These are phyloP conservation scores for Spizaetus ornatus DNA, from an alignment of 2,113 vertebrate species.

Conservation along the genomic window DNA sequence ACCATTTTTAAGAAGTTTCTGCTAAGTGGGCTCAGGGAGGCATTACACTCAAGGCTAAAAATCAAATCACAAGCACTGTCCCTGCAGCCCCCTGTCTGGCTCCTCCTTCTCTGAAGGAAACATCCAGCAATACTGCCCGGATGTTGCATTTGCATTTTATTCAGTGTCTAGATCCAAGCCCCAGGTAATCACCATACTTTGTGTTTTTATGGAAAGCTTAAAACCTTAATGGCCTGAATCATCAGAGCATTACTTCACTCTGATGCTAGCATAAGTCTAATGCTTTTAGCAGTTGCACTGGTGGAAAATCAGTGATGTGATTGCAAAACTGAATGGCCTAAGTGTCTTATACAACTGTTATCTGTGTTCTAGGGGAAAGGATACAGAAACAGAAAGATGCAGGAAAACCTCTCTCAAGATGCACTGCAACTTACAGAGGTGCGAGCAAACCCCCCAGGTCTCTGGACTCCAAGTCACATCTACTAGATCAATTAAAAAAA, in stretches of 20 bases:
- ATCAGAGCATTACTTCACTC: constrained; percentile 40
- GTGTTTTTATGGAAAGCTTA: constrained; percentile 37
- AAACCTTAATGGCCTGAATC: constrained; percentile 59
- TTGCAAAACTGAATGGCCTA: neutral
- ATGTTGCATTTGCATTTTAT: constrained; percentile 24
- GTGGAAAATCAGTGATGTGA: neutral
- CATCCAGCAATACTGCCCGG: neutral
- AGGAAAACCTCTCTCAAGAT: neutral
- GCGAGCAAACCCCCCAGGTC: neutral
- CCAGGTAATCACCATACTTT: constrained; percentile 52
- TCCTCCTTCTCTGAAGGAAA: neutral
- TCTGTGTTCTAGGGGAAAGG: neutral
- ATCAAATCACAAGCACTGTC: neutral
- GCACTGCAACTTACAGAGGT: neutral
- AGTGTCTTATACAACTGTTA: neutral
- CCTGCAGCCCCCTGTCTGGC: neutral
- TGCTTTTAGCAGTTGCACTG: constrained; percentile 27
- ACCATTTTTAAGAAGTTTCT: neutral
- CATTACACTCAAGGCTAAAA: neutral
- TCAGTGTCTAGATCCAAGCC: constrained; percentile 17
- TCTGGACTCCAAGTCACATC: neutral
- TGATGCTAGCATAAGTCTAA: neutral
- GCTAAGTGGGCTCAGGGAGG: neutral
- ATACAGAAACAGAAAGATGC: neutral
- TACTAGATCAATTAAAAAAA: neutral